phyloP scores from a whole-genome alignment of 2,888 invertebrate genomes.

The Lacanobia wlatinum region DNA sequence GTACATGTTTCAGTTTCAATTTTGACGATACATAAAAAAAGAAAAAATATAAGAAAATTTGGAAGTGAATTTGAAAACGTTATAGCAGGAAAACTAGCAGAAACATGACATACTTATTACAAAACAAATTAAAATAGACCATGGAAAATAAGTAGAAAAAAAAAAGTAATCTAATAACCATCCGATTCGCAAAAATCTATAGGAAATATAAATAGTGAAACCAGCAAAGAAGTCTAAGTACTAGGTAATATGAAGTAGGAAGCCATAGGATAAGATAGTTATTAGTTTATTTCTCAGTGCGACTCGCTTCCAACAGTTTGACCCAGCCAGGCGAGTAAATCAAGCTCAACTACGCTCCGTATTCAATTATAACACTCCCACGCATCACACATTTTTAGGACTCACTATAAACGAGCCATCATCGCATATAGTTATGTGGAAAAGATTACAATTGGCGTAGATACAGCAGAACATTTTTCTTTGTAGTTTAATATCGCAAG shows the following conservation, averaged over 20 bases:
- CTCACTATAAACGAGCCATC: conserved; percentile 13
- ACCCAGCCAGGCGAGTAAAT: conserved; percentile 32
- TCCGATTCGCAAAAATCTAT: background rate
- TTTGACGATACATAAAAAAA: conserved; percentile 9
- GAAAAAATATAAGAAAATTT: background rate
- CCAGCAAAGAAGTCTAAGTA: conserved; percentile 31
- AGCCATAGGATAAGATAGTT: conserved; percentile 39
- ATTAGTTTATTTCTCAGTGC: conserved; percentile 34
- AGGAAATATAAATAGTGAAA: conserved; percentile 41
- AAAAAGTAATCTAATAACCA: background rate
- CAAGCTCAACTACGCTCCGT: conserved; percentile 29
- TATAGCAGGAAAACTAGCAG: background rate
- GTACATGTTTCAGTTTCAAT: conserved; percentile 30
- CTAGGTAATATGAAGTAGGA: conserved; percentile 41
- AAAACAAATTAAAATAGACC: background rate
- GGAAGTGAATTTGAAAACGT: background rate
- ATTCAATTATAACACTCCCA: conserved; percentile 51
- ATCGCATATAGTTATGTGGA: conserved; percentile 15
- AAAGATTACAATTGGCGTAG: conserved; percentile 26
- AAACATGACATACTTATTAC: background rate
- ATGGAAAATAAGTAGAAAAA: background rate
- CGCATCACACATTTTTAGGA: conserved; percentile 40
- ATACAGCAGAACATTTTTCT: conserved; percentile 2
- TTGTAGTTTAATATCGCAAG: background rate
- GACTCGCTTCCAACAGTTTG: conserved; percentile 12